Percentiles rank a stretch among this genome's conserved stretches.
These are phyloP conservation scores for Myripristis murdjan DNA, from an alignment of 2,797 vertebrate genomes.

Conservation along the genomic window DNA sequence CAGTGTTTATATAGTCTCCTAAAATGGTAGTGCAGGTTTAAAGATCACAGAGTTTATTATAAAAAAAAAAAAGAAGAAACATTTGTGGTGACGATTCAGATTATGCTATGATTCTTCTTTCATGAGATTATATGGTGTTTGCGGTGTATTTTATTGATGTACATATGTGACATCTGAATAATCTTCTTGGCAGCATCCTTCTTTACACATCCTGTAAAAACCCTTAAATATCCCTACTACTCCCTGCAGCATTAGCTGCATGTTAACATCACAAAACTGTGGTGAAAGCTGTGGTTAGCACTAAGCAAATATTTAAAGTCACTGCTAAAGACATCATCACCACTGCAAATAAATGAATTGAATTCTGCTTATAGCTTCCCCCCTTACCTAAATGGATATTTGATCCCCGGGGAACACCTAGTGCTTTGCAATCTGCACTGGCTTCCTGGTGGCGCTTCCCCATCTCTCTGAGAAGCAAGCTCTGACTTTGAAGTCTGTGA, in stretches of 20 bases:
- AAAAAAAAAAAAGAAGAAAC: slow-evolving; percentile 16
- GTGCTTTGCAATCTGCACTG: slow-evolving; percentile 76
- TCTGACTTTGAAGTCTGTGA: slow-evolving; percentile 84
- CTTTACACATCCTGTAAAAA: slow-evolving; percentile 36
- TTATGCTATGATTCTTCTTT: slow-evolving; percentile 27
- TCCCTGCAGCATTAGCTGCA: slow-evolving; percentile 53
- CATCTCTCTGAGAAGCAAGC: slow-evolving; percentile 71
- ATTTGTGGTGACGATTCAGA: slow-evolving; percentile 23
- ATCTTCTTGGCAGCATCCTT: slow-evolving; percentile 37
- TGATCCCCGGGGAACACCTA: slow-evolving; percentile 81
- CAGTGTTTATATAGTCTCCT: slow-evolving; percentile 34
- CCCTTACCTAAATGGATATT: slow-evolving; percentile 81
- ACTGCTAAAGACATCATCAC: slow-evolving; percentile 81
- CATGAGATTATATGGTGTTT: background rate
- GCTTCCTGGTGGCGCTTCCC: slow-evolving; percentile 78
- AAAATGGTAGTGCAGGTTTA: background rate
- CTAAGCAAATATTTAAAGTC: slow-evolving; percentile 82
- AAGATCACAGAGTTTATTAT: slow-evolving; percentile 40
- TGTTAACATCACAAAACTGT: slow-evolving; percentile 63
- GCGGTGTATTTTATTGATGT: slow-evolving; percentile 41
- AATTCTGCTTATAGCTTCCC: slow-evolving; percentile 68
- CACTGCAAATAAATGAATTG: slow-evolving; percentile 82
- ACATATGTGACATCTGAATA: slow-evolving; percentile 35
- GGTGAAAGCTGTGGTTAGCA: slow-evolving; percentile 66
- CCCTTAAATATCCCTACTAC: slow-evolving; percentile 16